Percentiles rank a stretch among this genome's conserved stretches.
Evolutionary conservation across 2,113 vertebrate genomes (phyloP).

Genomic region (Clarias gariepinus): DNA sequence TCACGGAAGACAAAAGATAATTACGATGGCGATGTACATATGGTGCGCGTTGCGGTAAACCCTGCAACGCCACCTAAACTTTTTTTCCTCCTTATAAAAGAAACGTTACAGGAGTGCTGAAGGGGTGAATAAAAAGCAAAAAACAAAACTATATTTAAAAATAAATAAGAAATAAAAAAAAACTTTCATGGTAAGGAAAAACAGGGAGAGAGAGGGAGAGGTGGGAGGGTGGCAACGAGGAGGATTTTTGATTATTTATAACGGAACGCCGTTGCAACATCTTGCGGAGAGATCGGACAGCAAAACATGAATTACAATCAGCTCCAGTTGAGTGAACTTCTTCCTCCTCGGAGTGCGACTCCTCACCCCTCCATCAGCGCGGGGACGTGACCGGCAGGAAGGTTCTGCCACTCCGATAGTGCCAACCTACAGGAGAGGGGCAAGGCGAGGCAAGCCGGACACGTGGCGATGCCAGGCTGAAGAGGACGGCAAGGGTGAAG

Average conservation of each 20-base stretch:
- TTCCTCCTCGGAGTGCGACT: conserved; percentile 50
- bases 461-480: conserved; percentile 50
- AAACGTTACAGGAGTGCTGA: not conserved
- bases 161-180: conserved; percentile 35
- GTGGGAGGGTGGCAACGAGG: conserved; percentile 57
- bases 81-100: not conserved
- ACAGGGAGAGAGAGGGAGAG: conserved; percentile 42
- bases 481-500: conserved; percentile 56
- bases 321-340: conserved; percentile 70
- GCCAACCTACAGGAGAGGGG: conserved; percentile 55
- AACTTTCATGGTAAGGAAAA: conserved; percentile 7
- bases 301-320: conserved; percentile 65
- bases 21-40: conserved; percentile 35
- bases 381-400: conserved; percentile 61
- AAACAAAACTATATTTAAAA: conserved; percentile 8
- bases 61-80: conserved; percentile 38
- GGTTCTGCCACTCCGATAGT: conserved; percentile 64
- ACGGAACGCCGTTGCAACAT: conserved; percentile 67
- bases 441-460: conserved; percentile 59
- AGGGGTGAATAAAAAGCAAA: not conserved
- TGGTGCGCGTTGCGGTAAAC: conserved; percentile 27
- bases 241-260: conserved; percentile 65
- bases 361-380: conserved; percentile 45
- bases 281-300: conserved; percentile 60
- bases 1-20: conserved; percentile 50